Base-by-base conservation (phyloP, 2,797 vertebrate genomes). In the Leptodactylus fallax region DNA sequence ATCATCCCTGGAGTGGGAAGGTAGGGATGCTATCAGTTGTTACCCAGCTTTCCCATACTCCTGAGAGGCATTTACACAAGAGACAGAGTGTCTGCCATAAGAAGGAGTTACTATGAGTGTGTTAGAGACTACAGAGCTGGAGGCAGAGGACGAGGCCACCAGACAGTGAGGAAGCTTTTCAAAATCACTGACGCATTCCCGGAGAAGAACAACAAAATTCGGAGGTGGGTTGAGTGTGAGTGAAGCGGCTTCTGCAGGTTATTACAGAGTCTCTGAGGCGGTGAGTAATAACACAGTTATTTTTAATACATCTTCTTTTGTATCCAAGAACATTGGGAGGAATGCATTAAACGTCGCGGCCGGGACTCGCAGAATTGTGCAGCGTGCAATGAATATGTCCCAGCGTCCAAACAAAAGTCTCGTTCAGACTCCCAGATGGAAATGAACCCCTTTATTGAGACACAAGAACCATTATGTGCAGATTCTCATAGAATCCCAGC, bases 141-240 rank as follows among this genome's bases (percentile, higher is more conserved):
- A 53, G 19, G 17, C 77, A 25, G 78, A n/a, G 65, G 81, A 80
- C 55, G n/a, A 53, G 77, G 55, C 51, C 69, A 61, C n/a, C 77
- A 81, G 77, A 27, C 83, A 53, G 83, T 56, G 17, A 53, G 82
- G 82, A 81, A 58, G 56, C 67, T 76, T 85, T 85, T 81, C 83
- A 85, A 77, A 81, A 55, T 74, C 87, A 85, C 83, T 85, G 83
- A 88, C 87, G 83, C 87, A 88, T 88, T 85, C 78, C 83, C 77
- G 49, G 51, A 47, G 27, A 72, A 71, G 87, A 79, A 88, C 81
- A 87, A 83, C 80, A 80, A 81, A 81, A 76, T 74, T 85, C n/a
- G 83, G 78, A 85, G 87, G 87, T 85, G 83, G 87, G 83, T 55
- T 79, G 76, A 85, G 67, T 47, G 71, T 77, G 65, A 79, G 49